phyloP scores from a whole-genome alignment of 2,113 vertebrate genomes.

The Corythaixoides concolor region DNA sequence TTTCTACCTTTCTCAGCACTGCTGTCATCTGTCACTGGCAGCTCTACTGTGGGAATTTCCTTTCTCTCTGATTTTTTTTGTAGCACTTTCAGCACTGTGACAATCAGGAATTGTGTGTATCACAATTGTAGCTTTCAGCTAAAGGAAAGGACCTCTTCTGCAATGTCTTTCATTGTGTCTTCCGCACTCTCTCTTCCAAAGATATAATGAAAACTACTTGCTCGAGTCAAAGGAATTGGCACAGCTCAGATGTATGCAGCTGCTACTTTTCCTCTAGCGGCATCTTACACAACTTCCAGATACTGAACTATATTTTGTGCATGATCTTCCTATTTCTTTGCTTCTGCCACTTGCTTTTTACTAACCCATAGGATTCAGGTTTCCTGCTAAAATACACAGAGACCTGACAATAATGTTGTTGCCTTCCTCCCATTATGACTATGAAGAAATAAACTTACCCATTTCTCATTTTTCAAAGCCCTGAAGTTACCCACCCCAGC shows the following conservation, averaged over 20 bases:
- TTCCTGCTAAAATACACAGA: not conserved
- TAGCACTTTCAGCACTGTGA: not conserved
- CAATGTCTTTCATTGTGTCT: not conserved
- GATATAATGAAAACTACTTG: not conserved
- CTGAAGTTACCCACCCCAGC: not conserved
- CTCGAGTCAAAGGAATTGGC: not conserved
- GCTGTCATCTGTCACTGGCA: not conserved
- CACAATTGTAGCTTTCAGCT: slow-evolving; percentile 20
- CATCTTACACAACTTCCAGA: not conserved
- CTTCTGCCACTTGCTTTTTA: not conserved
- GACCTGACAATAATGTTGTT: not conserved
- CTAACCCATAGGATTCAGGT: not conserved
- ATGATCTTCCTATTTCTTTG: not conserved
- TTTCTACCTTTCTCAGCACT: slow-evolving; percentile 1
- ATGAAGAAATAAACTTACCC: not conserved
- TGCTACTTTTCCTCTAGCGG: not conserved
- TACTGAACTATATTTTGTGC: not conserved
- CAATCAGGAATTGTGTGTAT: not conserved
- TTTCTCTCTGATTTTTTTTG: not conserved
- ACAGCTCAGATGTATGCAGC: not conserved
- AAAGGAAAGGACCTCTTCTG: slow-evolving; percentile 11
- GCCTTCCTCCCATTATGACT: not conserved
- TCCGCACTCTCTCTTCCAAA: not conserved
- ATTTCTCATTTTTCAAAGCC: not conserved
- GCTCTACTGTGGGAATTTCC: slow-evolving; percentile 25